These are phyloP conservation scores for Drosophila leonis DNA, from an alignment of 2,888 invertebrate species.

Conservation along the genomic window DNA sequence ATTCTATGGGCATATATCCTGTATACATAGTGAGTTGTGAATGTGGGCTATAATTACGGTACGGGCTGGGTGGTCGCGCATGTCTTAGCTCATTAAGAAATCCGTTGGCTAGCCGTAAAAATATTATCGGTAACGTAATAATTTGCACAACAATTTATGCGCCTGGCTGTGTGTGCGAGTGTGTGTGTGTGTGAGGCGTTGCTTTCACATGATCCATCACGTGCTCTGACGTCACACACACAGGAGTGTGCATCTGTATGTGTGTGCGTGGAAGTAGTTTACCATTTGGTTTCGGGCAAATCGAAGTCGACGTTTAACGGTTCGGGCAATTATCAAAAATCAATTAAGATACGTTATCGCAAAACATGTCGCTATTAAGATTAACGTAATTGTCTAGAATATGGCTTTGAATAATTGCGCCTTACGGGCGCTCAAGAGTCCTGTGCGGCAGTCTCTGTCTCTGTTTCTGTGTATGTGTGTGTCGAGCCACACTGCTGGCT, in stretches of 20 bases:
- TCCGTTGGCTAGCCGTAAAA: constrained; percentile 67
- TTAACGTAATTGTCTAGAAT: constrained; percentile 68
- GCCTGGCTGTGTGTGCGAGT: constrained; percentile 6
- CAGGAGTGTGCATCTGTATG: not conserved
- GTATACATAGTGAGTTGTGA: constrained; percentile 8
- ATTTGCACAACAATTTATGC: constrained; percentile 43
- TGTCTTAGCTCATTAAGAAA: constrained; percentile 70
- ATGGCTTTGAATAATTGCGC: constrained; percentile 53
- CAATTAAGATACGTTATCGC: constrained; percentile 79
- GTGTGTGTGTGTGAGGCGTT: constrained; percentile 13
- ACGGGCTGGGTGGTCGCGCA: not conserved
- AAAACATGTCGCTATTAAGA: constrained; percentile 64
- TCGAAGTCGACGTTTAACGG: constrained; percentile 48
- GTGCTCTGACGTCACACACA: constrained; percentile 75
- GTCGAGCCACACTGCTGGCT: not conserved
- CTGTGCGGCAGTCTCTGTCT: not conserved
- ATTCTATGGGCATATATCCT: constrained; percentile 15
- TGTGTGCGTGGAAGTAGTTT: constrained; percentile 31
- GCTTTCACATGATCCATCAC: constrained; percentile 80
- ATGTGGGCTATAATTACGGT: constrained; percentile 48
- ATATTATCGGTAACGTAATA: constrained; percentile 72
- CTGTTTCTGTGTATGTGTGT: not conserved
- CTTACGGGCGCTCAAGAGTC: constrained; percentile 15
- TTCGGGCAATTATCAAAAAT: constrained; percentile 67
- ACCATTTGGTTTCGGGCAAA: constrained; percentile 34